These are phyloP conservation scores for Philaenus spumarius DNA, from an alignment of 1,140 invertebrate genomes.

Conservation along the genomic window DNA sequence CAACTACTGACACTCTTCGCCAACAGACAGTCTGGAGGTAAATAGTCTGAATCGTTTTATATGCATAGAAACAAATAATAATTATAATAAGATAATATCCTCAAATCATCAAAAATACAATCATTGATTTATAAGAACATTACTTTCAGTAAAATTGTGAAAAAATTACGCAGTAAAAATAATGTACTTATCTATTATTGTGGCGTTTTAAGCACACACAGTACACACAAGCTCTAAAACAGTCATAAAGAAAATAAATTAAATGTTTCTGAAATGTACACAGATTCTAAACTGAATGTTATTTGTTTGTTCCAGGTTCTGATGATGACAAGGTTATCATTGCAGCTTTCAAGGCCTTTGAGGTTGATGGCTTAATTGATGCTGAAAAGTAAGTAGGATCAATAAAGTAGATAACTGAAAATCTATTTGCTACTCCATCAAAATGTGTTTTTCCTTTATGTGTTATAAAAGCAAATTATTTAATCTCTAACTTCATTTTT, in stretches of 20 bases:
- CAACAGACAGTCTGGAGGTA: conserved; percentile 67
- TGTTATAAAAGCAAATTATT: not conserved
- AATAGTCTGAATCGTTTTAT: not conserved
- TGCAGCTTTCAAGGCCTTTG: conserved; percentile 93
- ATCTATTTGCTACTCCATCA: not conserved
- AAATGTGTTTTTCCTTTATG: not conserved
- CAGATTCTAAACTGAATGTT: too few relatives aligned
- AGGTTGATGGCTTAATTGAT: conserved; percentile 82
- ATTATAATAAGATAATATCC: too few relatives aligned
- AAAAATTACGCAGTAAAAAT: too few relatives aligned
- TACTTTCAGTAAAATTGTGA: conserved; percentile 3
- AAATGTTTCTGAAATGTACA: too few relatives aligned
- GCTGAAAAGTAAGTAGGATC: conserved; percentile 59
- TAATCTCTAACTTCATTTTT: not conserved
- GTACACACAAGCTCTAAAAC: too few relatives aligned
- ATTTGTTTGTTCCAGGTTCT: conserved; percentile 42
- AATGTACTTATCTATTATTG: too few relatives aligned
- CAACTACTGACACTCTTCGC: conserved; percentile 89
- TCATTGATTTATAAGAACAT: too few relatives aligned
- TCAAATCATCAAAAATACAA: too few relatives aligned
- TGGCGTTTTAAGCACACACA: too few relatives aligned
- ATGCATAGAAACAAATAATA: too few relatives aligned
- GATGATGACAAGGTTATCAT: conserved; percentile 94
- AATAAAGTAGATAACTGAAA: not conserved
- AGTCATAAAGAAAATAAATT: too few relatives aligned